phyloP scores from a whole-genome alignment of 2,888 invertebrate genomes.

The Pilophorus perplexus region DNA sequence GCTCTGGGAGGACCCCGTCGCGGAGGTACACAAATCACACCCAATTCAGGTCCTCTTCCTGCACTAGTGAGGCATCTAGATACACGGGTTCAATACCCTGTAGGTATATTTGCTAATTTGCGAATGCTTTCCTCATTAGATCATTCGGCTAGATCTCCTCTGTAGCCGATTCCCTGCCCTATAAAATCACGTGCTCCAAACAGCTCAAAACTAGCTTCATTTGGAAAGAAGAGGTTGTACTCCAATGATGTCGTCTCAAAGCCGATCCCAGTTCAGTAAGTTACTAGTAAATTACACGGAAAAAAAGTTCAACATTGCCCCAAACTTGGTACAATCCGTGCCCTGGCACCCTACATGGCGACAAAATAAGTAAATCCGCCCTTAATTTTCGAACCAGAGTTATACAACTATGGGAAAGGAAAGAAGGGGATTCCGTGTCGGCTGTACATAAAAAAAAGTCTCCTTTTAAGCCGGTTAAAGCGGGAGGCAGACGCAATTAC shows the following conservation, averaged over 20 bases:
- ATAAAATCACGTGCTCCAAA: no score
- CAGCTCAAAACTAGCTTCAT: no score
- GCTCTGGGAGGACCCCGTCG: no score
- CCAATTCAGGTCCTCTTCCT: no score
- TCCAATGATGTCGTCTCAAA: constrained; percentile 32
- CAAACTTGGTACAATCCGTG: constrained; percentile 35
- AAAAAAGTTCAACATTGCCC: constrained; percentile 22
- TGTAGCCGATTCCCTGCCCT: no score
- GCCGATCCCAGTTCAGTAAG: constrained; percentile 38
- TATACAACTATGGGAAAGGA: constrained; percentile 29
- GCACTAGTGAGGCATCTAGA: no score
- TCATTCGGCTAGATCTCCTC: no score
- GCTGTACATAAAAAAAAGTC: constrained; percentile 35
- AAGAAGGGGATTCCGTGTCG: constrained; percentile 35
- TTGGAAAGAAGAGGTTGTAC: no score
- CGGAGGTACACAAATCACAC: no score
- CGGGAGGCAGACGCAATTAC: constrained; percentile 34
- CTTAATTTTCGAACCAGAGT: constrained; percentile 34
- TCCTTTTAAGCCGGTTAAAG: constrained; percentile 21
- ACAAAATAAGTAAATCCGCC: constrained; percentile 35
- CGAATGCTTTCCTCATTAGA: no score
- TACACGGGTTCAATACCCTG: no score
- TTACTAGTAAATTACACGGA: constrained; percentile 35
- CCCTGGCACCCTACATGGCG: constrained; percentile 40
- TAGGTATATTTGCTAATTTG: no score